Evolutionary conservation across 2,888 invertebrate genomes (phyloP), one percentile per base, ranked within the genome.

Genomic region (Drosophila sordidapex): DNA sequence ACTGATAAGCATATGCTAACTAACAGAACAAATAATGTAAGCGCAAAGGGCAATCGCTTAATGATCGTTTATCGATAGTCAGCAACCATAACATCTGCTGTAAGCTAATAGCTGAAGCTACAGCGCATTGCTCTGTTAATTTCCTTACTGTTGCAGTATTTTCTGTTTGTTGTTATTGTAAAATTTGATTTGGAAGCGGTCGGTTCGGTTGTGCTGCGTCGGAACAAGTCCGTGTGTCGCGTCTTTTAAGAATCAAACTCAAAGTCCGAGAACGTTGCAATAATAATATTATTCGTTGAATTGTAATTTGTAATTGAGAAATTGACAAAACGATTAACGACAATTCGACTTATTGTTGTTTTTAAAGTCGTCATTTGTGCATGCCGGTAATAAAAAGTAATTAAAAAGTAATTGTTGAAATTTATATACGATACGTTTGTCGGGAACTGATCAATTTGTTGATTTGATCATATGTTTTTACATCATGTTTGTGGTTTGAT

Each of bases 151-250:
- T 29, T 51, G 63, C 58, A 58, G 10, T 35, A 59, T 33, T 35
- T 25, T 49, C 63, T 40, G 63, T 38, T 58, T 67, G 21, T 68
- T 76, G 68, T 79, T 76, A 79, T 79, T 79, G 79, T 76, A 59
- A 56, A 49, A 59, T 69, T 69, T 53, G 79, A 58, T 60, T 48
- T 73, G 38, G 65, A 29, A 57, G 72, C 72, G 67, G 56, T 62
- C 64, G 72, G 79, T 35, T 71, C 59, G 79, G 62, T 59, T 49
- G 58, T 31, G 46, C 48, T 29, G 38, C 56, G 51, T 69, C 54
- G 71, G 65, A 51, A 27, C 38, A 52, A 29, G n/a, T 56, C 33
- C 54, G 67, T 59, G 53, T 49, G 36, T 53, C 49, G 56, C 60
- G 68, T 33, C 51, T 72, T 71, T 68, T 52, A 56, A 78, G 48